These are phyloP conservation scores for Chydorus sphaericus DNA, from an alignment of 2,888 invertebrate genomes.

Conservation along the genomic window DNA sequence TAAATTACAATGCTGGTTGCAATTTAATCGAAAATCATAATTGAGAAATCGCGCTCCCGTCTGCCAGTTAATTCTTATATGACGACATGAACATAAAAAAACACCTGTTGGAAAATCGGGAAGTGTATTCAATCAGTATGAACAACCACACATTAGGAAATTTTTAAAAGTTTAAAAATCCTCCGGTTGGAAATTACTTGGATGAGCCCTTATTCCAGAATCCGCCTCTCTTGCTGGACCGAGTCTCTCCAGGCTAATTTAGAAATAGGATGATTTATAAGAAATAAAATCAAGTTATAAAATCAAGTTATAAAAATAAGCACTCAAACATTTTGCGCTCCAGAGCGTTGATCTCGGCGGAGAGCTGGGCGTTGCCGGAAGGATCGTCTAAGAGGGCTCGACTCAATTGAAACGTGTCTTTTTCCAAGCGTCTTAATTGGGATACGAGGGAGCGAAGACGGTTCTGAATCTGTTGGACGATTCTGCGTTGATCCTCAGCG, in stretches of 20 bases:
- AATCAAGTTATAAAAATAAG: too few relatives aligned
- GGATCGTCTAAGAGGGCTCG: constrained; percentile 55
- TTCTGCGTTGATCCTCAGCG: constrained; percentile 77
- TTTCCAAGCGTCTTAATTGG: constrained; percentile 69
- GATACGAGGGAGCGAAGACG: constrained; percentile 46
- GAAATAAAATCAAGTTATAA: background rate
- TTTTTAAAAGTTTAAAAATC: too few relatives aligned
- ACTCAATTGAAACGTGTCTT: constrained; percentile 74
- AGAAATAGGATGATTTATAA: background rate
- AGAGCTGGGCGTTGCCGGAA: constrained; percentile 28
- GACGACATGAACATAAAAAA: too few relatives aligned
- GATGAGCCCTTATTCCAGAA: too few relatives aligned
- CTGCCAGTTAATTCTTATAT: too few relatives aligned
- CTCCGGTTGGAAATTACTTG: too few relatives aligned
- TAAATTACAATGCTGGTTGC: too few relatives aligned
- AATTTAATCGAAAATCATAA: too few relatives aligned
- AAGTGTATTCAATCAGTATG: too few relatives aligned
- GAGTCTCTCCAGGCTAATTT: constrained; percentile 4
- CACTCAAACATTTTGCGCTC: constrained; percentile 53
- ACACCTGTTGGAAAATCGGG: too few relatives aligned
- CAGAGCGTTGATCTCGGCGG: constrained; percentile 52
- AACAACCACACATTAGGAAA: too few relatives aligned
- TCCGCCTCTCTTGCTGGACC: constrained; percentile 9
- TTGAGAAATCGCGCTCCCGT: too few relatives aligned
- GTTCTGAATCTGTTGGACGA: constrained; percentile 82